A percentile compares a stretch with the other conserved stretches of the same genome.
These are phyloP conservation scores for Anas capensis DNA, from an alignment of 2,797 vertebrate species.

Conservation along the genomic window DNA sequence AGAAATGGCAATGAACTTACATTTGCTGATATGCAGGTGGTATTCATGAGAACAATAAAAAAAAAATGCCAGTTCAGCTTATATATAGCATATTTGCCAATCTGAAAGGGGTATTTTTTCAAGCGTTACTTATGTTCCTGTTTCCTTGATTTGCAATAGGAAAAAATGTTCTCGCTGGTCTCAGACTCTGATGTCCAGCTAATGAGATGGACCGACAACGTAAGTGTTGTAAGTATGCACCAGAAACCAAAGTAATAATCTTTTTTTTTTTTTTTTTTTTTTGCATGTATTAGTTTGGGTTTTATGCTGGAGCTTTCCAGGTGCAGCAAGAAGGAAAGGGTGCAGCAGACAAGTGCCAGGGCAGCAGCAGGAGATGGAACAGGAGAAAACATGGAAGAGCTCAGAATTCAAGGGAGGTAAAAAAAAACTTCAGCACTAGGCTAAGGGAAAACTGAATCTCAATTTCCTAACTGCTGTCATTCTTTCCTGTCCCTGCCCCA, in stretches of 20 bases:
- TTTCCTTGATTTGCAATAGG: neutral
- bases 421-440: neutral
- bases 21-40: slow-evolving; percentile 29
- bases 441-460: neutral
- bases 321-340: neutral
- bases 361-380: neutral
- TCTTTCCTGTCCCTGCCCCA: neutral
- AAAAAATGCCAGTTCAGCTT: slow-evolving; percentile 1
- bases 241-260: neutral
- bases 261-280: neutral
- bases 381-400: neutral
- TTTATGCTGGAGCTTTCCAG: neutral
- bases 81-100: neutral
- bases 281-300: neutral
- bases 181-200: neutral
- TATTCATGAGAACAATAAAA: slow-evolving; percentile 25
- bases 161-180: neutral
- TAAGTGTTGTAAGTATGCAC: accelerated
- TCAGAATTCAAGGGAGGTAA: neutral
- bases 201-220: neutral
- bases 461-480: neutral
- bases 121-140: neutral
- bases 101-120: neutral
- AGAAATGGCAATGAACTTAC: slow-evolving; percentile 1
- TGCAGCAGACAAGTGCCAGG: neutral